A percentile compares a stretch with the other conserved stretches of the same genome.
phyloP scores from a whole-genome alignment of 2,113 vertebrate genomes.

The Scalopus aquaticus region DNA sequence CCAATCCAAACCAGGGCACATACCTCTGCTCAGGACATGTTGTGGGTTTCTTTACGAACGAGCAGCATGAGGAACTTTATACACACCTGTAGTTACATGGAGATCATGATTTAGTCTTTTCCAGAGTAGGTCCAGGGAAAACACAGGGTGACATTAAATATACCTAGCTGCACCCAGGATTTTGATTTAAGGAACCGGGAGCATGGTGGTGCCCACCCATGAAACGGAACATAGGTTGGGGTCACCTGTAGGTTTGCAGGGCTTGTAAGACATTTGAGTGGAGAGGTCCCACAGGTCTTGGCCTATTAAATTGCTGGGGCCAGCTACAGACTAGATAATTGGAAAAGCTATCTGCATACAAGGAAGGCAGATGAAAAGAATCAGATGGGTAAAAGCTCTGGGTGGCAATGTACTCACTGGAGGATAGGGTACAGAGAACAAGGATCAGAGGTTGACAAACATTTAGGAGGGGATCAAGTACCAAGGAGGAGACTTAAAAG shows the following conservation, averaged over 20 bases:
- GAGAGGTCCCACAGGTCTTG: neutral
- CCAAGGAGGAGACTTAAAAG: neutral
- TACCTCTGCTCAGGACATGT: neutral
- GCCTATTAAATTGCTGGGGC: neutral
- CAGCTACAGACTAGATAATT: neutral
- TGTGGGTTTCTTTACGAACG: neutral
- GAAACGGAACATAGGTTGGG: neutral
- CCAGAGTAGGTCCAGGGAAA: neutral
- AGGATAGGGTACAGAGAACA: neutral
- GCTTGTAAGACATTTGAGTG: neutral
- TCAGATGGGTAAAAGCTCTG: neutral
- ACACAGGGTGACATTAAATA: neutral
- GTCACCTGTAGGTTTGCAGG: neutral
- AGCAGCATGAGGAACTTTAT: neutral
- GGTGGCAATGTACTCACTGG: neutral
- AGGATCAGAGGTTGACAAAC: neutral
- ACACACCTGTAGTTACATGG: neutral
- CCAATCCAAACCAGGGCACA: neutral
- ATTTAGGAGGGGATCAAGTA: neutral
- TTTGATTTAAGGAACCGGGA: neutral
- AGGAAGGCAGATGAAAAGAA: neutral
- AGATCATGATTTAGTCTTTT: neutral
- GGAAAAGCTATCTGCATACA: neutral
- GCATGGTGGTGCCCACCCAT: neutral
- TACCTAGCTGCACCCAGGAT: neutral